Evolutionary conservation across 1,140 invertebrate genomes (phyloP).

Genomic region (Formica exsecta): DNA sequence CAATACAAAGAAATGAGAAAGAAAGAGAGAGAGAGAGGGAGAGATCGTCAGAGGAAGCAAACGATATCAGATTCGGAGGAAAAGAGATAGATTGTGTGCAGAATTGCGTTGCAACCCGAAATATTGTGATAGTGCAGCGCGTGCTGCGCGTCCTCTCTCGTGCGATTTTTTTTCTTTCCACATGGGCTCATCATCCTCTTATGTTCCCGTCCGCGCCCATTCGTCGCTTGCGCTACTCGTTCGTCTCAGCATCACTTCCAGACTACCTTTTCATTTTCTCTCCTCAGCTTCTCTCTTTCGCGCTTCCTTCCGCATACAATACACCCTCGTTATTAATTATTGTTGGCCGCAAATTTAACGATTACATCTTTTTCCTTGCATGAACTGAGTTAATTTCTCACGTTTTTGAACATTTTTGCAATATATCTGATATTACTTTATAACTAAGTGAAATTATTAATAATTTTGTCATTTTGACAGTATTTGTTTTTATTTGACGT

Average conservation of each 20-base stretch:
- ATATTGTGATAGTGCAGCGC: conserved; percentile 69
- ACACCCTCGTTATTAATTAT: conserved; percentile 77
- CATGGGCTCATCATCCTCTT: conserved; percentile 24
- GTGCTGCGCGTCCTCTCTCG: conserved; percentile 68
- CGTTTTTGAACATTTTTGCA: neutral
- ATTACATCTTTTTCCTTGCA: neutral
- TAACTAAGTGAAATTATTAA: neutral
- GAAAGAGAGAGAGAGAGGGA: conserved; percentile 42
- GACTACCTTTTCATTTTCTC: conserved; percentile 66
- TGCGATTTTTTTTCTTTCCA: conserved; percentile 79
- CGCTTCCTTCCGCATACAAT: neutral
- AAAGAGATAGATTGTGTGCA: conserved; percentile 41
- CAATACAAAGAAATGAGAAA: conserved; percentile 21
- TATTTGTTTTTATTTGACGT: neutral
- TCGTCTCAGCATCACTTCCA: conserved; percentile 62
- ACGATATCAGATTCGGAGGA: neutral
- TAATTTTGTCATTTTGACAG: neutral
- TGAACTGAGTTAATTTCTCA: neutral
- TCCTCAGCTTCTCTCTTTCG: conserved; percentile 42
- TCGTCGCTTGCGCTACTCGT: conserved; percentile 31
- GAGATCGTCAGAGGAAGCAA: conserved; percentile 48
- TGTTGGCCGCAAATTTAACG: neutral
- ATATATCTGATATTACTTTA: neutral
- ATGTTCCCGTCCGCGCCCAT: conserved; percentile 21
- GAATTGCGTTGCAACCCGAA: conserved; percentile 73